Evolutionary conservation across 2,113 vertebrate species (phyloP).

Genomic region (Lucifuga dentata): DNA sequence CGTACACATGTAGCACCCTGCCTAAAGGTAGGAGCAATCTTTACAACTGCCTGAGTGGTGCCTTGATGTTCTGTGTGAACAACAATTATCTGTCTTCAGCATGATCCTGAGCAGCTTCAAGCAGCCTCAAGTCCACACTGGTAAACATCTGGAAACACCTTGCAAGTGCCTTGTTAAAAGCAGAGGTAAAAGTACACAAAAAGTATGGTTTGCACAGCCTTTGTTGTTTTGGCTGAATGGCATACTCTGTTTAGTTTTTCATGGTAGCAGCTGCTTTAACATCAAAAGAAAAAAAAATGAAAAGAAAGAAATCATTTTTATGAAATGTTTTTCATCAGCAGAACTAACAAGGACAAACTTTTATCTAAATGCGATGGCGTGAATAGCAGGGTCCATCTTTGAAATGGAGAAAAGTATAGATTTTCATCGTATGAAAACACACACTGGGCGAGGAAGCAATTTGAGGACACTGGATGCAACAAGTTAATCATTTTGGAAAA

Average conservation of each 20-base stretch:
- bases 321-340: conserved; percentile 2
- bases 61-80: conserved; percentile 33
- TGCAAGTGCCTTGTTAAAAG: no score
- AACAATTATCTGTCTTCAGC: conserved; percentile 34
- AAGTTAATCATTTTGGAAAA: conserved; percentile 43
- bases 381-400: conserved; percentile 6
- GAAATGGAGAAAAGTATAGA: conserved; percentile 32
- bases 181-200: no score
- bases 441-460: conserved; percentile 30
- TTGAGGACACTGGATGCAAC: conserved; percentile 37
- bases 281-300: no score
- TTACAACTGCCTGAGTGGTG: conserved; percentile 13
- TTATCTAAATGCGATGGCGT: conserved; percentile 4
- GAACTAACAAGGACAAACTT: background rate
- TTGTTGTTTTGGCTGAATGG: no score
- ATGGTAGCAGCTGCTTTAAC: no score
- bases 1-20: background rate
- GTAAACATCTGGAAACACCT: background rate
- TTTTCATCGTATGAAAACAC: conserved; percentile 27
- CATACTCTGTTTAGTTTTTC: no score
- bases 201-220: no score
- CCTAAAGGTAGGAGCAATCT: conserved; percentile 32
- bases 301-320: background rate
- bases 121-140: background rate
- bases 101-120: conserved; percentile 1